These are phyloP conservation scores for Gallirallus australis DNA, from an alignment of 2,797 vertebrate genomes.

Conservation along the genomic window DNA sequence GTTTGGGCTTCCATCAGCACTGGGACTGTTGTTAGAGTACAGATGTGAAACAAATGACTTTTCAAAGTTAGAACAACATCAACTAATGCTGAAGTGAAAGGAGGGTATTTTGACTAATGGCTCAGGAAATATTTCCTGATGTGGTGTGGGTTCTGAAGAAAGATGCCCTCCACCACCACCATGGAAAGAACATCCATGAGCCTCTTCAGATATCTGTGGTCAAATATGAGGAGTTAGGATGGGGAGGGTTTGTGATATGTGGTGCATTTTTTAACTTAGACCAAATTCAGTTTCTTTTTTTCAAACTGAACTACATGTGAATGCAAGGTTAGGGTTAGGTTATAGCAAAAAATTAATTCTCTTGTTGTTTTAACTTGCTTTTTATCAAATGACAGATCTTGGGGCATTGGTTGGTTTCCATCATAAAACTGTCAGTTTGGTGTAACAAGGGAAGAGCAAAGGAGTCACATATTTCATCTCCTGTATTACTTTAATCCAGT, in stretches of 20 bases:
- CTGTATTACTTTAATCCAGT: constrained; percentile 23
- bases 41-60: background rate
- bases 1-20: background rate
- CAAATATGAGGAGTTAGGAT: background rate
- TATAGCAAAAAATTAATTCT: background rate
- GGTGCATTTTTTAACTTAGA: background rate
- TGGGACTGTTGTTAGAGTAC: background rate
- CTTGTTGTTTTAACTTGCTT: background rate
- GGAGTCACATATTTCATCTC: background rate
- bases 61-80: background rate
- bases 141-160: background rate
- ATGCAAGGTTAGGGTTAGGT: background rate
- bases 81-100: background rate
- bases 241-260: background rate
- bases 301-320: background rate
- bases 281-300: background rate
- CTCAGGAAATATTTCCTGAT: background rate
- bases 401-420: background rate
- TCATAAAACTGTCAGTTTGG: background rate
- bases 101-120: background rate
- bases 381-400: background rate
- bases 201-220: background rate
- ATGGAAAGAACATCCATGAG: background rate
- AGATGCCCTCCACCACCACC: too few relatives aligned
- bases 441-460: background rate